These are phyloP conservation scores for Rhipidura dahli DNA, from an alignment of 2,113 vertebrate species.

Conservation along the genomic window DNA sequence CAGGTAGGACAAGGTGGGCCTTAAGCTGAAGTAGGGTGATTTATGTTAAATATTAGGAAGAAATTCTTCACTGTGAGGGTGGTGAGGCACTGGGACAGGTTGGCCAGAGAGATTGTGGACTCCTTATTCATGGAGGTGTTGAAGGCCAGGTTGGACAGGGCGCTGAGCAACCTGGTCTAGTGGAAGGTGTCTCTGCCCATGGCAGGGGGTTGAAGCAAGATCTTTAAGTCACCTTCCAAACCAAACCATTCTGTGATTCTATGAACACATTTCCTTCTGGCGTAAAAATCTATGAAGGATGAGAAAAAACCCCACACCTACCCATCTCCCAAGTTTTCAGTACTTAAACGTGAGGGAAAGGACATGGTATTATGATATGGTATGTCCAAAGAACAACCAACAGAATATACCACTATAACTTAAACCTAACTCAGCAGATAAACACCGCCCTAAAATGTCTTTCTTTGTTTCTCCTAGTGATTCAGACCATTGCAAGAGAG, in stretches of 20 bases:
- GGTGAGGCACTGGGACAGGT: not conserved
- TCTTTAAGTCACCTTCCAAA: not conserved
- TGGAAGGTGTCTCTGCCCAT: not conserved
- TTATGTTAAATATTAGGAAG: not conserved
- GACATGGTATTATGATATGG: not conserved
- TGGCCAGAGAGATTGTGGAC: not conserved
- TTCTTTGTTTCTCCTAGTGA: rapidly evolving
- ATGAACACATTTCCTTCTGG: not conserved
- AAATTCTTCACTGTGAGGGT: not conserved
- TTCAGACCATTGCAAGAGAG: not conserved
- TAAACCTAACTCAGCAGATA: not conserved
- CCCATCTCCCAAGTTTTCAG: not conserved
- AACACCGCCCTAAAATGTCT: not conserved
- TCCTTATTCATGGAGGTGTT: not conserved
- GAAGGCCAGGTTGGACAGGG: not conserved
- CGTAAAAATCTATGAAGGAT: not conserved
- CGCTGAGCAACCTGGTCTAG: not conserved
- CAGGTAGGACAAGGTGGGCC: no score
- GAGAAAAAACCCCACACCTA: not conserved
- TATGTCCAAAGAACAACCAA: not conserved
- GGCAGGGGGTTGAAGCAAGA: rapidly evolving
- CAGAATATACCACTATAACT: not conserved
- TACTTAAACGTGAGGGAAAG: not conserved
- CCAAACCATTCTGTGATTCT: not conserved
- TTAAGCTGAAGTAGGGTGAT: not conserved